These are phyloP conservation scores for Porites lutea DNA, from an alignment of 64 coral and sea anemone genomes.

Conservation along the genomic window DNA sequence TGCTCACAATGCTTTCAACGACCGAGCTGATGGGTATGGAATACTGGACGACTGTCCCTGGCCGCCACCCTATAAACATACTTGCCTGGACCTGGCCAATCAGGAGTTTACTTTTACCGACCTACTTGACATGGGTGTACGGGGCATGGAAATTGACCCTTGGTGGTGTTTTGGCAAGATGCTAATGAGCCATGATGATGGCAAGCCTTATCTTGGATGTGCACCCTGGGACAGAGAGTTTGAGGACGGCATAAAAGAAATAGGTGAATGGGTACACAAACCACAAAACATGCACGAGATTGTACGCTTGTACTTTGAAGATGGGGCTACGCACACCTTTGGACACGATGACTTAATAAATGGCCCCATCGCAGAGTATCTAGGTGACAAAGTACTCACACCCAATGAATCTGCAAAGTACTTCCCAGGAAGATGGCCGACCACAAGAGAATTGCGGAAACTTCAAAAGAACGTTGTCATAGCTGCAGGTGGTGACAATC, in stretches of 20 bases:
- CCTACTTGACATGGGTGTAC: slow-evolving; percentile 81
- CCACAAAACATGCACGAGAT: slow-evolving; percentile 77
- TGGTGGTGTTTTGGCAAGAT: slow-evolving; percentile 97
- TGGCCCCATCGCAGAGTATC: slow-evolving; percentile 79
- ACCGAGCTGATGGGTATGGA: slow-evolving; percentile 85
- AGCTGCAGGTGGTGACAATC: slow-evolving; percentile 56
- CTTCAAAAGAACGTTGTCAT: slow-evolving; percentile 77
- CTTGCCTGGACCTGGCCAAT: slow-evolving; percentile 90
- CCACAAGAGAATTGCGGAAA: slow-evolving; percentile 67
- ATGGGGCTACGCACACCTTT: slow-evolving; percentile 65
- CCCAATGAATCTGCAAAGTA: slow-evolving; percentile 67
- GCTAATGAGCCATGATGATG: slow-evolving; percentile 82
- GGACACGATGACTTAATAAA: slow-evolving; percentile 83
- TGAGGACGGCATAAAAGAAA: slow-evolving; percentile 86
- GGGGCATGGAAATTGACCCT: slow-evolving; percentile 85
- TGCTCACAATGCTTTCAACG: slow-evolving; percentile 92
- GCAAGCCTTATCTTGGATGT: slow-evolving; percentile 72
- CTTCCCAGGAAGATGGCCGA: slow-evolving; percentile 86
- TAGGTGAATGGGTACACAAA: slow-evolving; percentile 73
- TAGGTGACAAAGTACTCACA: slow-evolving; percentile 87
- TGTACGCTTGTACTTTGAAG: slow-evolving; percentile 90
- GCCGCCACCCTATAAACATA: slow-evolving; percentile 82
- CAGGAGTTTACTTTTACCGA: slow-evolving; percentile 96
- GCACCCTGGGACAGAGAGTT: slow-evolving; percentile 88
- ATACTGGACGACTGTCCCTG: slow-evolving; percentile 79